These are phyloP conservation scores for Pseudoips prasinana DNA, from an alignment of 2,888 invertebrate species.

Conservation along the genomic window DNA sequence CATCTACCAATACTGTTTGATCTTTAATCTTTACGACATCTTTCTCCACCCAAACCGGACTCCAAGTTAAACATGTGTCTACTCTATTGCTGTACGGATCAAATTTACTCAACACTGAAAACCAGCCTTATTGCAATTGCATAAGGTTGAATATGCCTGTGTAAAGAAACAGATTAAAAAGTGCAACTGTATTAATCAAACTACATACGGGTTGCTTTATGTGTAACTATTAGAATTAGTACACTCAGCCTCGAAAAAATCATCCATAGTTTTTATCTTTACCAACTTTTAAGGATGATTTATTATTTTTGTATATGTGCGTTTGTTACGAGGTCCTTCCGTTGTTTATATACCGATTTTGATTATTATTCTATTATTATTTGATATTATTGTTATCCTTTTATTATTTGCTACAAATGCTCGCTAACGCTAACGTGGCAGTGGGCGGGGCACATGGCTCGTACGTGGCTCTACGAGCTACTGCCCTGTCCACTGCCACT, in stretches of 20 bases:
- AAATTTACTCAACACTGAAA: slow-evolving; percentile 6
- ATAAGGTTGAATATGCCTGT: slow-evolving; percentile 4
- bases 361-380: too few relatives aligned
- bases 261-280: too few relatives aligned
- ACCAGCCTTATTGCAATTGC: slow-evolving; percentile 3
- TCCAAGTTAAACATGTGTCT: slow-evolving; percentile 13
- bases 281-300: too few relatives aligned
- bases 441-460: too few relatives aligned
- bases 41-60: slow-evolving; percentile 16
- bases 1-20: slow-evolving; percentile 1
- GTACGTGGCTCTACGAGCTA: too few relatives aligned
- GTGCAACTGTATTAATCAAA: slow-evolving; percentile 32
- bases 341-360: too few relatives aligned
- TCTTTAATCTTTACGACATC: slow-evolving; percentile 6
- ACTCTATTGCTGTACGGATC: neutral
- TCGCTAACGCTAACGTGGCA: too few relatives aligned
- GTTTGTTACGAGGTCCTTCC: too few relatives aligned
- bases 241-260: slow-evolving; percentile 8
- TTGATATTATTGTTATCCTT: too few relatives aligned
- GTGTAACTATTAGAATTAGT: slow-evolving; percentile 14
- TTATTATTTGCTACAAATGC: too few relatives aligned
- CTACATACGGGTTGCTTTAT: slow-evolving; percentile 21
- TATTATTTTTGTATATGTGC: too few relatives aligned
- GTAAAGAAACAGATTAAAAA: slow-evolving; percentile 11
- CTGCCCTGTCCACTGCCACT: too few relatives aligned